phyloP scores from a whole-genome alignment of 2,797 vertebrate species.

The Molossus molossus region DNA sequence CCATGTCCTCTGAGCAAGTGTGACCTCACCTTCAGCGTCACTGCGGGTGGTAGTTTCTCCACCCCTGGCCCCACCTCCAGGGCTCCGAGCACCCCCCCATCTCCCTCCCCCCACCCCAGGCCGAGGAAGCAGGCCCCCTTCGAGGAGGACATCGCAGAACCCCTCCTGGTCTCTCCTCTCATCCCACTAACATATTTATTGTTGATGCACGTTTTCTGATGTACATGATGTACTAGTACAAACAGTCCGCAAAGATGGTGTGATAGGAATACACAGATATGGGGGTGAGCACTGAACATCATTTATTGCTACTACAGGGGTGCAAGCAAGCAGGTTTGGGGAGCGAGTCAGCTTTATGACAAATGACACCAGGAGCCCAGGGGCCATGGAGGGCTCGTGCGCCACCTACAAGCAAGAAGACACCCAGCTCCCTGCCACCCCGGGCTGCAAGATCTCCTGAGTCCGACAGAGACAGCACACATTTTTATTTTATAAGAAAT shows the following conservation, averaged over 20 bases:
- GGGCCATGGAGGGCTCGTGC: rapidly evolving
- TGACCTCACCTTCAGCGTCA: background rate
- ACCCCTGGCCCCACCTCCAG: background rate
- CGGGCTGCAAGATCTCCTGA: background rate
- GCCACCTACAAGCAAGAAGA: background rate
- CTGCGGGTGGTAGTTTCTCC: background rate
- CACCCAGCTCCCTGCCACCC: rapidly evolving
- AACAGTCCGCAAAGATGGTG: background rate
- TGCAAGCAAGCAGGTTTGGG: background rate
- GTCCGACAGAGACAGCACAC: background rate
- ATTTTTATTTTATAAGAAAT: background rate
- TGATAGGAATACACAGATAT: background rate
- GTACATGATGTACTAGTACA: background rate
- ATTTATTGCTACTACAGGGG: slow-evolving; percentile 36
- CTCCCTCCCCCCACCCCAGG: background rate
- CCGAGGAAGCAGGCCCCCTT: background rate
- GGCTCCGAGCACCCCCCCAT: no score
- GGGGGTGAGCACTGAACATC: background rate
- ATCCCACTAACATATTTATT: slow-evolving; percentile 65
- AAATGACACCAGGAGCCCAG: background rate
- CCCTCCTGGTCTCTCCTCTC: background rate
- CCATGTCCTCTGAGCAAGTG: background rate
- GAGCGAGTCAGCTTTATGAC: background rate
- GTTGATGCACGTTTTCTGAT: background rate
- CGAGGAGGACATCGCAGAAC: background rate